phyloP scores from a whole-genome alignment of 2,888 invertebrate species.

The Agrotis clavis region DNA sequence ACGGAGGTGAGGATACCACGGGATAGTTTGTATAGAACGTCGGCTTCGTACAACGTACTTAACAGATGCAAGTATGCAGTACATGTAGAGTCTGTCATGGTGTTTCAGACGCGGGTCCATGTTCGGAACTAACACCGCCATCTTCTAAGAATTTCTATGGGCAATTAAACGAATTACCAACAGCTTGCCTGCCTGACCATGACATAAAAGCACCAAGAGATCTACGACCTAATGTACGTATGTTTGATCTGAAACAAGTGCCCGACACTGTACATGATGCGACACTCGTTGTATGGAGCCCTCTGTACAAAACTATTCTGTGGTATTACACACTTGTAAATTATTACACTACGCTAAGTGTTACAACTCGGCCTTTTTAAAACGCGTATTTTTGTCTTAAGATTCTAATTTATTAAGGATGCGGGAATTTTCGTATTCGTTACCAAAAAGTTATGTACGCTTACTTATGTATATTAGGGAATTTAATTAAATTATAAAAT shows the following conservation, averaged over 20 bases:
- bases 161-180: no score
- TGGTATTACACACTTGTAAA: conserved; percentile 21
- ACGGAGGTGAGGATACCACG: not conserved
- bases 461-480: conserved; percentile 63
- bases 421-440: conserved; percentile 60
- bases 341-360: conserved; percentile 24
- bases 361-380: conserved; percentile 32
- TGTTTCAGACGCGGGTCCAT: no score
- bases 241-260: no score
- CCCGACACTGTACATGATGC: not conserved
- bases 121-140: no score
- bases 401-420: conserved; percentile 50
- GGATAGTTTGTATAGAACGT: not conserved
- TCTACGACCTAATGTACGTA: no score
- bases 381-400: conserved; percentile 45
- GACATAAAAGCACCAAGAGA: no score
- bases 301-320: not conserved
- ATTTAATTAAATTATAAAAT: conserved; percentile 62
- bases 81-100: no score
- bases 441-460: conserved; percentile 66
- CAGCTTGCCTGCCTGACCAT: no score
- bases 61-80: not conserved
- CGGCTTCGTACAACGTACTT: not conserved
- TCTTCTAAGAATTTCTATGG: no score
- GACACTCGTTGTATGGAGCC: not conserved